A percentile compares a stretch with the other conserved stretches of the same genome.
These are phyloP conservation scores for Nesogale talazaci DNA, from an alignment of 2,113 vertebrate genomes.

Conservation along the genomic window DNA sequence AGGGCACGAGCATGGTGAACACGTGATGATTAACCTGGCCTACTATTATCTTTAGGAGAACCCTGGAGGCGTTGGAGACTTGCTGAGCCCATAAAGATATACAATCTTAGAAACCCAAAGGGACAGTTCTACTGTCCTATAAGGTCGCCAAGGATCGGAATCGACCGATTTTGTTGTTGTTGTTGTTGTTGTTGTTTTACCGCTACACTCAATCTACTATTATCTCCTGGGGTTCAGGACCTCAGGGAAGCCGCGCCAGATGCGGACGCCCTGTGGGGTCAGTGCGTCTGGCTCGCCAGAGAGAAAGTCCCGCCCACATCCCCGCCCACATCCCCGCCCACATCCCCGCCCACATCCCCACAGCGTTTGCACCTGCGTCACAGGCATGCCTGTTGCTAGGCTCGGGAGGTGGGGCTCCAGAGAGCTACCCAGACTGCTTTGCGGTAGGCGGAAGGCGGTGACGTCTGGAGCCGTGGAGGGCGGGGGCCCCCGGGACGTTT, in stretches of 20 bases:
- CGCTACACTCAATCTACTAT: background rate
- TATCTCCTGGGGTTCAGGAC: no score
- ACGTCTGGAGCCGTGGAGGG: constrained; percentile 18
- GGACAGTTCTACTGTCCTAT: no score
- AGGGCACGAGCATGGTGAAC: background rate
- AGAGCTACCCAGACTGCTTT: constrained; percentile 36
- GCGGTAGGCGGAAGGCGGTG: constrained; percentile 62
- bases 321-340: background rate
- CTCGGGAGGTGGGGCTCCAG: background rate
- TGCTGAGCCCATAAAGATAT: no score
- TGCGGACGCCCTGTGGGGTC: background rate
- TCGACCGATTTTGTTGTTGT: no score
- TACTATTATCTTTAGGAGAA: no score
- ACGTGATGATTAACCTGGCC: background rate
- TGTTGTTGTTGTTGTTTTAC: background rate
- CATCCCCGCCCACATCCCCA: background rate
- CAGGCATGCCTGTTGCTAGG: constrained; percentile 28
- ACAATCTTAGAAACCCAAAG: no score
- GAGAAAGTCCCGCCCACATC: constrained; percentile 43
- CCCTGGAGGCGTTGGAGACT: no score
- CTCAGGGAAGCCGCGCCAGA: fast-evolving
- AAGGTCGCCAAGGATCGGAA: no score
- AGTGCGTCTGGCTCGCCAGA: constrained; percentile 40
- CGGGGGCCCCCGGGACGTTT: constrained; percentile 37
- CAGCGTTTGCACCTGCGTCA: background rate